Conservation (phyloP, 2,113 vertebrate species). For the Miniopterus natalensis region DNA sequence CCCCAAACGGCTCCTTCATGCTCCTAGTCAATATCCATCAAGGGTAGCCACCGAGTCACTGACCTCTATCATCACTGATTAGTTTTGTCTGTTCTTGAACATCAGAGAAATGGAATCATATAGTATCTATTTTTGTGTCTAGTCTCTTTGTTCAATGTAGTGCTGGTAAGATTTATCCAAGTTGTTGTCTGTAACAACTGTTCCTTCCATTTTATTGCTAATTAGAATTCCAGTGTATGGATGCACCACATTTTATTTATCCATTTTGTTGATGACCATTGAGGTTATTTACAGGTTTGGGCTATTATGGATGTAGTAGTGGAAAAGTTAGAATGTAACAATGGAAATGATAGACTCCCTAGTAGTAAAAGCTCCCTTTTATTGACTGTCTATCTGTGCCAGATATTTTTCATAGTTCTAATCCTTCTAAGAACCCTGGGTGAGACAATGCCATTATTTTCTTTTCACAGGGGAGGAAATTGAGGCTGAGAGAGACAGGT, state of each 20-base stretch:
- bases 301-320: background rate
- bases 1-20: constrained; percentile 9
- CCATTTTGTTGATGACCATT: background rate
- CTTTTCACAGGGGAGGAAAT: background rate
- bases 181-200: background rate
- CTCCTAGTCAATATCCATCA: background rate
- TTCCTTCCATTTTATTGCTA: constrained; percentile 34
- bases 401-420: constrained; percentile 24
- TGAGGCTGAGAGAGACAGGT: background rate
- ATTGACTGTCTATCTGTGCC: background rate
- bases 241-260: background rate
- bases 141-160: constrained; percentile 6
- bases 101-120: constrained; percentile 41
- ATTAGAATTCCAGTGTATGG: constrained; percentile 4
- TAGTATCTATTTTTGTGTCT: background rate
- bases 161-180: constrained; percentile 45
- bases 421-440: background rate
- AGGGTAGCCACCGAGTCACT: background rate
- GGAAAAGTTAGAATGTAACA: constrained; percentile 16
- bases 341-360: background rate
- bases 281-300: constrained; percentile 29
- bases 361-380: constrained; percentile 4
- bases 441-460: background rate
- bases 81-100: background rate
- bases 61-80: background rate